Conservation (phyloP, 2,888 invertebrate species). For the Busseola fusca region DNA sequence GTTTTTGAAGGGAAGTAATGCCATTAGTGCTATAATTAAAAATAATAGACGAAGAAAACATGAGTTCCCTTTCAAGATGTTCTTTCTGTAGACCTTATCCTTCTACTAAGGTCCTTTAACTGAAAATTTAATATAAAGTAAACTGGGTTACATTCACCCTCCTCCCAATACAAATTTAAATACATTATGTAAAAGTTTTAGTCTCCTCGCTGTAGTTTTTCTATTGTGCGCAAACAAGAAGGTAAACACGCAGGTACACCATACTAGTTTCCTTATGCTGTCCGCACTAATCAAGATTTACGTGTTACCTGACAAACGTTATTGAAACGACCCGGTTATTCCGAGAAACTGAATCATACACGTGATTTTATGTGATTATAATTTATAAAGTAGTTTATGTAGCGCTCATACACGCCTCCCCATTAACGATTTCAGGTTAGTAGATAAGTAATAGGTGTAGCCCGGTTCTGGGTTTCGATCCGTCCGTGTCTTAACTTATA, state of each 20-base stretch:
- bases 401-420: constrained; percentile 35
- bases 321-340: constrained; percentile 71
- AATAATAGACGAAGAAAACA: neutral
- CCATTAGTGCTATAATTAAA: neutral
- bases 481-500: constrained; percentile 22
- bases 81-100: neutral
- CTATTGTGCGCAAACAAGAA: constrained; percentile 45
- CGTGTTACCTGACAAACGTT: constrained; percentile 68
- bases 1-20: neutral
- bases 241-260: constrained; percentile 64
- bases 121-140: constrained; percentile 56
- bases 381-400: constrained; percentile 58
- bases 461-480: constrained; percentile 39
- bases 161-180: constrained; percentile 64
- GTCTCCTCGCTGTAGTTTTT: constrained; percentile 43
- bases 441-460: constrained; percentile 50
- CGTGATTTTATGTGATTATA: constrained; percentile 66
- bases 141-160: constrained; percentile 68
- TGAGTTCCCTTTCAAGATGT: neutral
- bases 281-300: constrained; percentile 72
- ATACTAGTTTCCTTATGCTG: constrained; percentile 68
- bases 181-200: constrained; percentile 63
- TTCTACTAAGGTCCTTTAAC: constrained; percentile 2
- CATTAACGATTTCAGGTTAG: constrained; percentile 58
- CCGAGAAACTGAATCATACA: constrained; percentile 73